Evolutionary conservation across 1,140 invertebrate genomes (phyloP), one percentile per base, ranked within the genome.

Genomic region (Gryon sp.): DNA sequence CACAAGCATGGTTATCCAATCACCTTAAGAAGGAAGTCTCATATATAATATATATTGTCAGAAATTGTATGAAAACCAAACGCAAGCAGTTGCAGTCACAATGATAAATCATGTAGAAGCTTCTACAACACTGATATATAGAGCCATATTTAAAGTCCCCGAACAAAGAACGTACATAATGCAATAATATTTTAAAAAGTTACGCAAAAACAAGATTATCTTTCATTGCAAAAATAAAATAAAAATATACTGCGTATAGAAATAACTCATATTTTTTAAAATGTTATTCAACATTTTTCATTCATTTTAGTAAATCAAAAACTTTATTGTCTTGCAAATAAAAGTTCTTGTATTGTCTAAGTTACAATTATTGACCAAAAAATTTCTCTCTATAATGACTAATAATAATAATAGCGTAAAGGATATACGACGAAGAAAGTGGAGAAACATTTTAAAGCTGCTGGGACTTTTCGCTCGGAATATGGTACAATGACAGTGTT

Each of bases 401-500:
- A n/a, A n/a, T n/a, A 55, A 59, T 59, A 69, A 69, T 59, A 22
- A 59, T 59, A 69, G 48, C 52, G 63, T 55, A 59, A 69, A 16
- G 22, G 9, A n/a, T n/a, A n/a, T n/a, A n/a, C 46, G 40, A 15
- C 34, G 48, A 62, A 72, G 41, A 62, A 72, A 72, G 57, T 62
- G 30, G 30, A 55, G 57, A 55, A 55, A 62, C 34, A 62, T 60
- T 70, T 70, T 38, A 55, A 52, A 45, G 38, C 36, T 53, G 32
- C 36, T 20, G 41, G 28, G 43, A 20, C 62, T 59, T 72, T 66
- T 65, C 46, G 38, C 50, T 28, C 22, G 30, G 52, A 74, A 74
- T 66, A 45, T 65, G 60, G 70, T 62, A 74, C 70, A 74, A 66
- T 59, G 60, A 50, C 30, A 36, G 53, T 52, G 60, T 74, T 74